Evolutionary conservation across 2,888 invertebrate species (phyloP), one percentile per base, ranked within the genome.

Genomic region (Drosophila basisetae): DNA sequence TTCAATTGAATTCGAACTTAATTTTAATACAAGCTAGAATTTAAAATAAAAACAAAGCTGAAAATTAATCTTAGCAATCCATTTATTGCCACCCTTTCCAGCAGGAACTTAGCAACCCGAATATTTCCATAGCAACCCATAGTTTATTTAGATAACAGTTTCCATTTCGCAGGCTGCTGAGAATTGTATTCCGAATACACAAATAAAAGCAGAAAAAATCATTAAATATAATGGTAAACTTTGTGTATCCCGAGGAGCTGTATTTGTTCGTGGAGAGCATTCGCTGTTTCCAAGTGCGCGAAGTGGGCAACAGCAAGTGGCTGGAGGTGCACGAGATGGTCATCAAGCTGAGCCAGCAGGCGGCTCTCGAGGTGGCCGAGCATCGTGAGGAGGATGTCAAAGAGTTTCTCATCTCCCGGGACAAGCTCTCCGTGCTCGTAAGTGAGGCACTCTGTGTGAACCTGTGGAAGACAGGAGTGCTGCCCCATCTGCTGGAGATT

Each of bases 331-430:
- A 98, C 91, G 96, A 97, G 91, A 95, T 96, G 84, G 92, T 98
- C 11, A 96, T 98, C 90, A 97, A 97, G 92, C 92, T 98, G 16
- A 97, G 97, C 90, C 97, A 98, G 93, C 97, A 98, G 94, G 97
- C 97, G 2, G 95, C 97, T 52, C 92, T 97, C 50, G 98, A 98
- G 94, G 97, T 97, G 1, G 95, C 95, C 16, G 95, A 95, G 33
- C 94, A 96, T 89, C 95, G 96, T 80, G 97, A 98, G 92, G 98
- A 98, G 93, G 95, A 95, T 62, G 96, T 98, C 0, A 98, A 97
- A 93, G 98, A 98, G 94, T 95, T 95, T 59, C 94, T 98, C 11
- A 95, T 97, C 74, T 70, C 91, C 0, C 86, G 91, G 5, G 90
- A 91, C 53, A 93, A 93, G 69, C 68, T 93, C 10, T 95, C 96